phyloP scores from a whole-genome alignment of 2,797 vertebrate genomes.

The Halcyon smyrnensis region DNA sequence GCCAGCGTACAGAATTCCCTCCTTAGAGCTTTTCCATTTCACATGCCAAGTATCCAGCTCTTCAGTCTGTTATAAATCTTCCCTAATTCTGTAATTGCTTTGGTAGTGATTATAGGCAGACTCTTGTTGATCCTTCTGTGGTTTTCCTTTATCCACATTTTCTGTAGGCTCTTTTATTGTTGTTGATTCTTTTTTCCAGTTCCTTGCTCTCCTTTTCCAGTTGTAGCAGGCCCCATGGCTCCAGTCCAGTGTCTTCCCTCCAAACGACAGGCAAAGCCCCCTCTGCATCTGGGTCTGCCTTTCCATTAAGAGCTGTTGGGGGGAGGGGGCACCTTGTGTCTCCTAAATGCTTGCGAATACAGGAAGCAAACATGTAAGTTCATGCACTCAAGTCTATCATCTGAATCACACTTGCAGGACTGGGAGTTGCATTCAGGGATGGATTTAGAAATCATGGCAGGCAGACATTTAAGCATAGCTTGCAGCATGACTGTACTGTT shows the following conservation, averaged over 20 bases:
- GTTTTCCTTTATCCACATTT: constrained; percentile 52
- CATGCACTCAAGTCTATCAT: background rate
- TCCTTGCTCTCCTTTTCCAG: constrained; percentile 37
- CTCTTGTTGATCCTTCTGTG: constrained; percentile 52
- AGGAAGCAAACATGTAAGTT: background rate
- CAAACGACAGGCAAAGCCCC: background rate
- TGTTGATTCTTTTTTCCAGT: constrained; percentile 7
- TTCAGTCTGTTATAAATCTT: constrained; percentile 66
- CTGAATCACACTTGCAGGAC: background rate
- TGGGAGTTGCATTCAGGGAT: background rate
- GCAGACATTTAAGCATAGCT: background rate
- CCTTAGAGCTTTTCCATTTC: constrained; percentile 65
- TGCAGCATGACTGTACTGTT: background rate
- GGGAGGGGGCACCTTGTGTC: background rate
- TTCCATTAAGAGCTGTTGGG: background rate
- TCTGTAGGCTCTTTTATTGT: constrained; percentile 48
- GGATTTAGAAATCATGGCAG: background rate
- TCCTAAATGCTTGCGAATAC: background rate
- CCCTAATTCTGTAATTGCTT: constrained; percentile 69
- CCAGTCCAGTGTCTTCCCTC: background rate
- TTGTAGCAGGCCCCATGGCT: constrained; percentile 36
- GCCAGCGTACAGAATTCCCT: constrained; percentile 68
- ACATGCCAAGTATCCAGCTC: constrained; percentile 48
- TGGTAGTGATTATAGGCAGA: constrained; percentile 63
- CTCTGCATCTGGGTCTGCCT: background rate